A percentile compares a stretch with the other conserved stretches of the same genome.
Conservation (phyloP, 30 jellyfish, hydroid and myxozoan genomes). For the Cassiopea andromeda region DNA sequence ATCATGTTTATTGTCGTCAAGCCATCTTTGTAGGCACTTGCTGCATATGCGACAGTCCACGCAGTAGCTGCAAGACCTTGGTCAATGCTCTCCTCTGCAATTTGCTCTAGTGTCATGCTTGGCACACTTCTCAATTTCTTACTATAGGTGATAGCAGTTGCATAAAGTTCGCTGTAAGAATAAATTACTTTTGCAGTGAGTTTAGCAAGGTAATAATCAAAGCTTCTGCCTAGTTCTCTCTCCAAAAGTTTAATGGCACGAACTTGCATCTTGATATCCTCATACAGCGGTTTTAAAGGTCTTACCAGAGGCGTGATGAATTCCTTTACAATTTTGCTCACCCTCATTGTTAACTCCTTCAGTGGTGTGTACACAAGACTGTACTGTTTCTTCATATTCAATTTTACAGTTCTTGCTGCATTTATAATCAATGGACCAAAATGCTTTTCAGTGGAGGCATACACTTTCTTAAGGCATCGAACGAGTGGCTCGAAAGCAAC, state of each 20-base stretch:
- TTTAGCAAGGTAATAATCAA: neutral
- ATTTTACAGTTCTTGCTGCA: conserved; percentile 25
- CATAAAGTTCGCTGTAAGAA: neutral
- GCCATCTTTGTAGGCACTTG: conserved; percentile 11
- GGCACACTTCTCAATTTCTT: conserved; percentile 28
- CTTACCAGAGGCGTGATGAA: conserved; percentile 67
- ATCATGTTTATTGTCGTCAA: neutral
- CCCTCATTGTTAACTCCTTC: conserved; percentile 9
- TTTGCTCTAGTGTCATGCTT: conserved; percentile 74
- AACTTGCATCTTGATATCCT: conserved; percentile 65
- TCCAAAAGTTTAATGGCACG: conserved; percentile 61
- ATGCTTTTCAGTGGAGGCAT: conserved; percentile 57
- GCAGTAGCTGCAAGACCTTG: conserved; percentile 6
- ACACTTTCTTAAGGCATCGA: conserved; percentile 57
- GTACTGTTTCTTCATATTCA: conserved; percentile 33
- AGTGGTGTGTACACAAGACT: conserved; percentile 36
- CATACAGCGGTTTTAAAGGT: conserved; percentile 74
- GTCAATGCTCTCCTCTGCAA: conserved; percentile 61
- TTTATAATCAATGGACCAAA: conserved; percentile 81
- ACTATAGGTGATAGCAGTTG: neutral
- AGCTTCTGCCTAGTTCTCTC: conserved; percentile 16
- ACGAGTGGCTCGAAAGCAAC: conserved; percentile 73
- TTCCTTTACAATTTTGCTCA: conserved; percentile 23
- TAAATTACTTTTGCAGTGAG: neutral
- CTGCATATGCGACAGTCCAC: conserved; percentile 10